These are phyloP conservation scores for Leptodactylus fuscus DNA, from an alignment of 2,113 vertebrate species.

Conservation along the genomic window DNA sequence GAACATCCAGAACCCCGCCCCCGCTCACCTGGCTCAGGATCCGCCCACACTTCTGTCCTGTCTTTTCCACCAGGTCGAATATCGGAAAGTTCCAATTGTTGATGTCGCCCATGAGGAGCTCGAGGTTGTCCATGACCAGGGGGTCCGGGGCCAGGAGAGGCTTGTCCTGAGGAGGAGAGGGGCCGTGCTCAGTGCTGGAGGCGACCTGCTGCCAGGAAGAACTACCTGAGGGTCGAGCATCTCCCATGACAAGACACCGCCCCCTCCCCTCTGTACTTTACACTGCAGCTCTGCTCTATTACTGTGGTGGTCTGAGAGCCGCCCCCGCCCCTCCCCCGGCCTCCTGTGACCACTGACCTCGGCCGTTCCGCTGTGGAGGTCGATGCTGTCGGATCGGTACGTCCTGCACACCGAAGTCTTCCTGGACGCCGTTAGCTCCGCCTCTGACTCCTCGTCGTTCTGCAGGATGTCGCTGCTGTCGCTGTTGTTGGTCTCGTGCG, in stretches of 20 bases:
- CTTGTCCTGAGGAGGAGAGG: slow-evolving; percentile 80
- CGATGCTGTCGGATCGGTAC: slow-evolving; percentile 75
- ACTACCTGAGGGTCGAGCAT: no score
- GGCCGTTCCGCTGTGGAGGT: slow-evolving; percentile 69
- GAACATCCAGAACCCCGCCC: no score
- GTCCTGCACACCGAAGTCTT: slow-evolving; percentile 66
- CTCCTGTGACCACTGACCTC: slow-evolving; percentile 66
- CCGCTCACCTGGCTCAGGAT: slow-evolving; percentile 95
- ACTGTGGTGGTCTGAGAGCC: no score
- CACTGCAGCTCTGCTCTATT: no score
- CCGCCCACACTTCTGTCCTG: slow-evolving; percentile 87
- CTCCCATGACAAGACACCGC: no score
- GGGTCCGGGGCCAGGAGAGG: slow-evolving; percentile 90
- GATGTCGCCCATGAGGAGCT: slow-evolving; percentile 88
- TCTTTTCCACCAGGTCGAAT: slow-evolving; percentile 94
- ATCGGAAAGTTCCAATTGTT: slow-evolving; percentile 99
- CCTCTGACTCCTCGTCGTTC: slow-evolving; percentile 84
- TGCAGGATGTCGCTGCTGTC: slow-evolving; percentile 92
- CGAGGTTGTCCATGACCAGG: slow-evolving; percentile 90
- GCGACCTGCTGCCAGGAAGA: no score
- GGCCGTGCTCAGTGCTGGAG: no score
- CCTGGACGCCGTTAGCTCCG: slow-evolving; percentile 64
- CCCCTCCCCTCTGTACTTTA: no score
- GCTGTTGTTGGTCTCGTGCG: slow-evolving; percentile 91
- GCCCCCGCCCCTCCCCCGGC: no score